Evolutionary conservation across 2,113 vertebrate species (phyloP), one percentile per base, ranked within the genome.

Genomic region (Crypturellus undulatus): DNA sequence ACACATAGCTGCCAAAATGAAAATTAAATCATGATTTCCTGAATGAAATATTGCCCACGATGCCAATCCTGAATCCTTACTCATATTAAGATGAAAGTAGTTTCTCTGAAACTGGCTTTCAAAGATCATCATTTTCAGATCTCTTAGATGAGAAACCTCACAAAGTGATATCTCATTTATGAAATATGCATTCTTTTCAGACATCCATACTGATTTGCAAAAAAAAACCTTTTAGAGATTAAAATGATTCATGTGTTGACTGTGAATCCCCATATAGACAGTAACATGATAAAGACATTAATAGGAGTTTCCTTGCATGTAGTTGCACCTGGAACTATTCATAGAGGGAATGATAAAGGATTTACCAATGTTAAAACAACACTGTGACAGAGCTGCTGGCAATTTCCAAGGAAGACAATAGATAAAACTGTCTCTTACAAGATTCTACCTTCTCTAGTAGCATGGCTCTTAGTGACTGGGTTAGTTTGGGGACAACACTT

Each of bases 361-460:
- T 62, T 72, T 85, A n/a, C 4, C 20, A 77, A 8, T 38, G 5
- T 38, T 73, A 88, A 67, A 77, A 25, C 9, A 76, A 72, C 22
- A 52, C 11, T 45, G 14, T 34, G 73, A 16, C 4, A 52, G 34
- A 70, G 7, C 16, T 65, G 34, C 6, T 60, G 19, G 10, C 28
- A 72, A 19, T 40, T 77, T 82, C 82, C 47, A 79, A 24, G 30
- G 42, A 71, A 64, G 17, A 77, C 47, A 77, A 82, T 47, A 24
- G 13, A 68, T 11, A 38, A 1, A 4, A 7, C 5, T 54, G 3
- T 42, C 38, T 42, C 4, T 0, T 3, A 6, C 10, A 47, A 47
- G 9, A 89, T 30, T 63, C 11, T 7, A 65, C 43, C 26, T 52
- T 9, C 15, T 43, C 12, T 47, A 58, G 6, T 22, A 58, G 34